A percentile compares a stretch with the other conserved stretches of the same genome.
These are phyloP conservation scores for Sipha maydis DNA, from an alignment of 2,888 invertebrate species.

Conservation along the genomic window DNA sequence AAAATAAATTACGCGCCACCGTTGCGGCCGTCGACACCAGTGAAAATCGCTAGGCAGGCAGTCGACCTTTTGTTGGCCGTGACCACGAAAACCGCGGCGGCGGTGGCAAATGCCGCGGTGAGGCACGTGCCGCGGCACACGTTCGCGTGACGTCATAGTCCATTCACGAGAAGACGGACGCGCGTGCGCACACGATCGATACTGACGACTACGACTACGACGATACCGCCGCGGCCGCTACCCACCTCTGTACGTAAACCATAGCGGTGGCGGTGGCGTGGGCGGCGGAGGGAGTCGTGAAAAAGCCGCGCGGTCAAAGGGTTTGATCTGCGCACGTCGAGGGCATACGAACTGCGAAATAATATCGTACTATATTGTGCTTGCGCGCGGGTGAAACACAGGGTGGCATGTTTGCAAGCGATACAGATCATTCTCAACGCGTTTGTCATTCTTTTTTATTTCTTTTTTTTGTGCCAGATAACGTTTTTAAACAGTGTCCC, in stretches of 20 bases:
- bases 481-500: no score
- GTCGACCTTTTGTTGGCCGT: conserved; percentile 55
- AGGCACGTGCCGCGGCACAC: conserved; percentile 44
- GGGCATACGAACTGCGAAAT: background rate
- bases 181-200: conserved; percentile 28
- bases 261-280: no score
- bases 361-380: background rate
- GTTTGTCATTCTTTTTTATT: no score
- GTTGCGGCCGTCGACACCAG: background rate
- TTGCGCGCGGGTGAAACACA: no score
- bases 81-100: conserved; percentile 42
- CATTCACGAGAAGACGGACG: conserved; percentile 34
- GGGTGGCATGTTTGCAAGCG: no score
- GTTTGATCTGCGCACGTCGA: background rate
- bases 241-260: background rate
- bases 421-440: no score
- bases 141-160: conserved; percentile 39
- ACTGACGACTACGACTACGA: background rate
- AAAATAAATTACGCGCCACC: conserved; percentile 1
- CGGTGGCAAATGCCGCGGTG: conserved; percentile 26
- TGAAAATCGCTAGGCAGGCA: conserved; percentile 27
- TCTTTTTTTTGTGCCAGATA: no score
- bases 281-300: background rate
- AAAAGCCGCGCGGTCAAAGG: background rate
- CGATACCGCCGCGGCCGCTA: background rate